These are phyloP conservation scores for Nannoperca obscura DNA, from an alignment of 2,797 vertebrate genomes.

Conservation along the genomic window DNA sequence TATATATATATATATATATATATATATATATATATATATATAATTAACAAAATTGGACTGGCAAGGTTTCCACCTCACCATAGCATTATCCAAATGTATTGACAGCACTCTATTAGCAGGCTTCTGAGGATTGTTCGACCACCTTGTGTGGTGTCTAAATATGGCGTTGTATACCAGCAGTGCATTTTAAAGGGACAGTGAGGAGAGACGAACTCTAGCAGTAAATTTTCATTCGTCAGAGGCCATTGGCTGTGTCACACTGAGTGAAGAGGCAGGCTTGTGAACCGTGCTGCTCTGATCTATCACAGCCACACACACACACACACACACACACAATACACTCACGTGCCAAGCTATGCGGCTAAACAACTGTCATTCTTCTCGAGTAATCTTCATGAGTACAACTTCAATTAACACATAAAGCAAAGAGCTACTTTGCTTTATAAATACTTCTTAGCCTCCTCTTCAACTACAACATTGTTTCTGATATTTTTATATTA, in stretches of 20 bases:
- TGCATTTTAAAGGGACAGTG: conserved; percentile 35
- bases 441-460: not conserved
- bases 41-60: not conserved
- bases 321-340: conserved; percentile 33
- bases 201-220: conserved; percentile 32
- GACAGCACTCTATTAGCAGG: conserved; percentile 14
- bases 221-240: conserved; percentile 74
- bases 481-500: not conserved
- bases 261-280: conserved; percentile 65
- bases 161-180: conserved; percentile 14
- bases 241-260: conserved; percentile 68
- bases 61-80: not conserved
- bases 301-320: conserved; percentile 66
- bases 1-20: too few relatives aligned
- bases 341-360: conserved; percentile 24
- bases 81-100: conserved; percentile 9
- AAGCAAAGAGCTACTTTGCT: not conserved
- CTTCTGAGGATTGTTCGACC: not conserved
- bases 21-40: too few relatives aligned
- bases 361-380: conserved; percentile 28
- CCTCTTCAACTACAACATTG: not conserved
- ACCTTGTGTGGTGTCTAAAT: conserved; percentile 10
- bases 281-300: conserved; percentile 68
- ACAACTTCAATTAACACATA: conserved; percentile 1
- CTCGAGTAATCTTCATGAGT: conserved; percentile 1